Percentiles rank a stretch among this genome's conserved stretches.
Evolutionary conservation across 2,113 vertebrate species (phyloP).

Genomic region (Chrysemys picta): DNA sequence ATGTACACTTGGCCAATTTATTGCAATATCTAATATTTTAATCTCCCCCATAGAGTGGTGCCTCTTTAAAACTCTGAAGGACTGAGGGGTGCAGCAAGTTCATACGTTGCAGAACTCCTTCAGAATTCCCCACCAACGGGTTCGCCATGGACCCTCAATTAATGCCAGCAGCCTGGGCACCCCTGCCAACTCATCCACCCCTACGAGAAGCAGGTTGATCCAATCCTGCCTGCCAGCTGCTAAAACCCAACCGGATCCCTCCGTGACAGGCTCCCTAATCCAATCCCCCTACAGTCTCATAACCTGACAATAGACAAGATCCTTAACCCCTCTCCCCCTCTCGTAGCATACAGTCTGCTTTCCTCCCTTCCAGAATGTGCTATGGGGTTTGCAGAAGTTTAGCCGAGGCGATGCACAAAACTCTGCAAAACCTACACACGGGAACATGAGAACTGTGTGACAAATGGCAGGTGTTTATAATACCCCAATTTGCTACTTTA

Average conservation of each 20-base stretch:
- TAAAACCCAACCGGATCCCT: neutral
- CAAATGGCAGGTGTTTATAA: neutral
- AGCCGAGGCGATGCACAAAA: neutral
- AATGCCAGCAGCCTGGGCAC: neutral
- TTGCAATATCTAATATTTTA: neutral
- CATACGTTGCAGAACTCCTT: neutral
- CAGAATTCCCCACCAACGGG: neutral
- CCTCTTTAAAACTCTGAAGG: neutral
- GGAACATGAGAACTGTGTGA: neutral
- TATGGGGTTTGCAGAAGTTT: neutral
- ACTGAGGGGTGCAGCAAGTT: neutral
- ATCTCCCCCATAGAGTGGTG: neutral
- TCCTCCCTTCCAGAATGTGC: neutral
- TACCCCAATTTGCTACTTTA: neutral
- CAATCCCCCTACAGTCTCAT: neutral
- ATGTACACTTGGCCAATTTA: neutral
- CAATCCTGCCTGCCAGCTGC: neutral
- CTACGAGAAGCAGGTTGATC: neutral
- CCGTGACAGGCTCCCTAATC: neutral
- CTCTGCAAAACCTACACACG: neutral
- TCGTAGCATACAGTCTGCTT: neutral
- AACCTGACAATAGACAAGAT: neutral
- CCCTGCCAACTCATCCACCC: neutral
- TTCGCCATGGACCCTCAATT: constrained; percentile 4
- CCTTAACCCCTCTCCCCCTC: neutral